Evolutionary conservation across 1,140 invertebrate genomes (phyloP).

Genomic region (Ips nitidus): DNA sequence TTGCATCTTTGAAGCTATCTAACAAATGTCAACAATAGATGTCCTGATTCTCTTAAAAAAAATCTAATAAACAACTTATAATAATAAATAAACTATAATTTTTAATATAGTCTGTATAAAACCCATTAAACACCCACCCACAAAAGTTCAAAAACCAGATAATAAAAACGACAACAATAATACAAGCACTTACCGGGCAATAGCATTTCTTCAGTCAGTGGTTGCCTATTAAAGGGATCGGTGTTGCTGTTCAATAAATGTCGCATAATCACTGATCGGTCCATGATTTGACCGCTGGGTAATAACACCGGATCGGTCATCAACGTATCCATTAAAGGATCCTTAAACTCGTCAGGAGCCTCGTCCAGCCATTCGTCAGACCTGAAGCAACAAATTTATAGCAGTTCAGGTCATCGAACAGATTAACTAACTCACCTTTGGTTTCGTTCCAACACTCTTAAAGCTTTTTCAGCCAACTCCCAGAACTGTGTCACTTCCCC

Average conservation of each 20-base stretch:
- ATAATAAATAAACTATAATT: too few relatives aligned
- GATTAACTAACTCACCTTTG: slow-evolving; percentile 57
- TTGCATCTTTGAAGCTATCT: too few relatives aligned
- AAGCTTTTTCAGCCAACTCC: slow-evolving; percentile 76
- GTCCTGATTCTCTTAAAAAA: too few relatives aligned
- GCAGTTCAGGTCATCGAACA: neutral
- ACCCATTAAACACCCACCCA: too few relatives aligned
- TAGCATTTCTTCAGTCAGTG: slow-evolving; percentile 86
- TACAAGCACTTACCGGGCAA: slow-evolving; percentile 61
- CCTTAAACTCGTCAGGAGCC: slow-evolving; percentile 95
- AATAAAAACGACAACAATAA: neutral
- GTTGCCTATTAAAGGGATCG: slow-evolving; percentile 96
- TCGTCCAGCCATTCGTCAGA: slow-evolving; percentile 91
- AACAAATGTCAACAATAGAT: too few relatives aligned
- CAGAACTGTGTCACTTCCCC: slow-evolving; percentile 83
- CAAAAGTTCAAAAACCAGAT: neutral
- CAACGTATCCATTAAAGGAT: slow-evolving; percentile 96
- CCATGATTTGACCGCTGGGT: slow-evolving; percentile 94
- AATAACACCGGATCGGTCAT: slow-evolving; percentile 95
- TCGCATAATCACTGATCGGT: slow-evolving; percentile 87
- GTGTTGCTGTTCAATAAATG: slow-evolving; percentile 95
- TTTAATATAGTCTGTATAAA: too few relatives aligned
- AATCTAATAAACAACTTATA: too few relatives aligned
- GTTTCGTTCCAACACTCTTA: slow-evolving; percentile 78
- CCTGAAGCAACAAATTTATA: slow-evolving; percentile 15